Base-by-base conservation (phyloP, 2,797 vertebrate genomes). In the Cyprinella venusta region DNA sequence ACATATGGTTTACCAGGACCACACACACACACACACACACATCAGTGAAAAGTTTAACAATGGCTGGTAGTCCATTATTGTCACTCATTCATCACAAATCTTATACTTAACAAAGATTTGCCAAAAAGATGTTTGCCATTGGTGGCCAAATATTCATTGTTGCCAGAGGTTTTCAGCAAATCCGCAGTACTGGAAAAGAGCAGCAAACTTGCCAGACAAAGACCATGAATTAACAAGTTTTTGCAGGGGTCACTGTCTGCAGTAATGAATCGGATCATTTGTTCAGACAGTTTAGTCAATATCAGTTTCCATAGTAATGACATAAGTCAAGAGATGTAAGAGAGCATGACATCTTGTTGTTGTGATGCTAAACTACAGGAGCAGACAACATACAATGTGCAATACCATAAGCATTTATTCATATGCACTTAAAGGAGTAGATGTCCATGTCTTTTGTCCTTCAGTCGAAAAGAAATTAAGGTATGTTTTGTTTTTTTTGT, bases 261-360 rank as follows among this genome's bases (percentile, higher is more conserved):
- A 48, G 10, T 48, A 13, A 48, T 70, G 24, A 71, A 71, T 24
- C 68, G 30, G 24, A 48, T 45, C 4, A 48, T 71, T 48, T 48
- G 69, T 48, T 48, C 42, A 50, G 8, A 48, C 69, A 50, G 67
- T 42, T 42, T 9, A 70, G 18, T 74, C 71, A 74, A n/a, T 54
- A 54, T 54, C 48, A 54, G 70, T 15, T 74, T 48, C 26, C 3
- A 33, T n/a, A 36, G 26, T 54, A 13, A 52, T 54, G 48, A 21
- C 1, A 1, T 15, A 54, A 54, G 18, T 50, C 69, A 71, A 71
- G 15, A 42, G 5, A 4, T 1, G 1, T 19, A 50, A 18, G 42
- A 52, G 48, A 52, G 26, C 48, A 21, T 74, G 24, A 6, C 2
- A 19, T 48, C 13, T 64, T 64, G 26, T 64, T 64, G 61, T 33